Percentiles rank a stretch among this genome's conserved stretches.
Evolutionary conservation across 2,888 invertebrate species (phyloP).

Genomic region (Blastobasis adustella): DNA sequence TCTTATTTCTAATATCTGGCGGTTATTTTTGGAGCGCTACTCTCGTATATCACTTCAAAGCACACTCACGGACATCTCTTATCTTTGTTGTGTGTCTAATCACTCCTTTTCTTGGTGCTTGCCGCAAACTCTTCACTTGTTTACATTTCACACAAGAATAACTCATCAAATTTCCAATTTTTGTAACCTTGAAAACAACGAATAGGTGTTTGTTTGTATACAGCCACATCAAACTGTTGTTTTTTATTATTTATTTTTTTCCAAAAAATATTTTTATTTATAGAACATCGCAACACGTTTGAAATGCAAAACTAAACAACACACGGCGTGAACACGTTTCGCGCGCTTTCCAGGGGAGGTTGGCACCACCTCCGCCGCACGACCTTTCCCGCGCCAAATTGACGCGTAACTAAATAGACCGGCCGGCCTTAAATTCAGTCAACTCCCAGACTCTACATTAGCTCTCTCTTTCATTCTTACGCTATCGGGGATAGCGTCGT

Average conservation of each 20-base stretch:
- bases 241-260: not conserved
- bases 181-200: too few species aligned
- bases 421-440: conserved; percentile 72
- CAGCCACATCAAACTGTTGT: not conserved
- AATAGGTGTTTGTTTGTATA: too few species aligned
- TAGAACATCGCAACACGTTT: not conserved
- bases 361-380: conserved; percentile 30
- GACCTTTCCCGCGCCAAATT: conserved; percentile 69
- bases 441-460: conserved; percentile 51
- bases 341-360: conserved; percentile 42
- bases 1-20: conserved; percentile 25
- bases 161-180: too few species aligned
- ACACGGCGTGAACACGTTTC: conserved; percentile 20
- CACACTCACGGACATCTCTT: conserved; percentile 44
- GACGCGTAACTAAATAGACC: conserved; percentile 72
- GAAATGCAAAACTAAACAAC: too few species aligned
- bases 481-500: conserved; percentile 19
- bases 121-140: too few species aligned
- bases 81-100: conserved; percentile 42
- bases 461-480: conserved; percentile 31
- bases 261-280: not conserved
- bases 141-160: too few species aligned
- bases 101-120: conserved; percentile 14
- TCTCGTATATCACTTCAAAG: conserved; percentile 50
- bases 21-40: conserved; percentile 44